Evolutionary conservation across 2,888 invertebrate species (phyloP).

Genomic region (Busseola fusca): DNA sequence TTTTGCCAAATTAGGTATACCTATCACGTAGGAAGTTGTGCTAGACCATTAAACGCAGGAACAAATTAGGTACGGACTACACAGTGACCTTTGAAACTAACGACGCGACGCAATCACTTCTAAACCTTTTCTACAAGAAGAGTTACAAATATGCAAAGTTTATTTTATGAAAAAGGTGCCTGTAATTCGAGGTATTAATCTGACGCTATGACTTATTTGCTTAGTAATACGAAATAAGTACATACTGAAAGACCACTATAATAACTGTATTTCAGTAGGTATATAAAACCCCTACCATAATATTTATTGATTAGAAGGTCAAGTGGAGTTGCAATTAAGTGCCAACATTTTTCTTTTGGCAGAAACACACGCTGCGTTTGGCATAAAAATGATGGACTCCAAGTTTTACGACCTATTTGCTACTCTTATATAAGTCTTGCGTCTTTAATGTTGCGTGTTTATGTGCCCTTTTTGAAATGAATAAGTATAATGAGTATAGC

Average conservation of each 20-base stretch:
- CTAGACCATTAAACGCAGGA: neutral
- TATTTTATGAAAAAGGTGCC: neutral
- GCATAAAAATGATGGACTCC: constrained; percentile 52
- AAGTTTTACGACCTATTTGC: constrained; percentile 49
- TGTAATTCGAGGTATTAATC: neutral
- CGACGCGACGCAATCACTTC: neutral
- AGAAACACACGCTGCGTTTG: constrained; percentile 43
- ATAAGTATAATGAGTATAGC: neutral
- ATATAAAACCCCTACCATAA: constrained; percentile 7
- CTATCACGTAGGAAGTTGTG: neutral
- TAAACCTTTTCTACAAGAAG: neutral
- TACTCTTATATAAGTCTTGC: constrained; percentile 23
- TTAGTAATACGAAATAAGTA: neutral
- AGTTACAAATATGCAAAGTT: neutral
- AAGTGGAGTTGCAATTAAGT: constrained; percentile 45
- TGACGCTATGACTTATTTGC: neutral
- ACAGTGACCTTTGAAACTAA: neutral
- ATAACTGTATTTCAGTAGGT: neutral
- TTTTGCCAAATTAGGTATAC: neutral
- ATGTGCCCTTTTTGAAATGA: constrained; percentile 18
- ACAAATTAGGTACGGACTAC: neutral
- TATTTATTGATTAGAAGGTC: constrained; percentile 39
- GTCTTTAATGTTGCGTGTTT: constrained; percentile 24
- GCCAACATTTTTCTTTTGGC: constrained; percentile 55
- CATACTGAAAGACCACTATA: neutral